Base-by-base conservation (phyloP, 2,113 vertebrate species). In the Rhinolophus sinicus region DNA sequence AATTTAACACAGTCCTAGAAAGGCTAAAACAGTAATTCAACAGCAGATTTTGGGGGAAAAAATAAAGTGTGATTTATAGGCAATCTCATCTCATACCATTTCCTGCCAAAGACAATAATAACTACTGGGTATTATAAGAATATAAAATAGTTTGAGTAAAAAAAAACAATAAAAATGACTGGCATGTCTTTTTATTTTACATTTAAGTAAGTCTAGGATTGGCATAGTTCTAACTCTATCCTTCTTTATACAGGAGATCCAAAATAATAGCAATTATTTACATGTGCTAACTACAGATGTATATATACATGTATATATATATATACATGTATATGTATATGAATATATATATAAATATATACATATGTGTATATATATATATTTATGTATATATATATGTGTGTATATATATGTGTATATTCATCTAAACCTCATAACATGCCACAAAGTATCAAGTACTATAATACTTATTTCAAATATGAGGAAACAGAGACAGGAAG, bases 61-160 rank as follows among this genome's bases (percentile, higher is more conserved):
- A 93, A 86, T n/a, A n/a, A 77, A 40, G 2, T 4, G 0, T 76
- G 16, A 83, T 81, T 92, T 96, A 96, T 83, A 70, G 86, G 86
- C 16, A 95, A 78, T 90, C 56, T 83, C 70, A 73, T 94, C 52
- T 40, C 1, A 35, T 70, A 69, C 50, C n/a, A 90, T 93, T 87
- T 97, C n/a, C 16, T 93, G n/a, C 83, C 19, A 10, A 70, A 13
- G 10, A 75, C 50, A 97, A 12, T 88, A 97, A 98, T 95, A 95
- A 80, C 80, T 91, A 88, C 10, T n/a, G 70, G 91, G 62, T 88
- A 75, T 30, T 96, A 67, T 92, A 96, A 96, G 94, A 96, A 82
- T 70, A 56, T 73, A 52, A 94, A 83, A 56, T 85, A 52, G 56
- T 62, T 91, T 96, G 75, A 78, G 95, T 50, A n/a, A n/a, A 96